Conservation (phyloP, 2,888 invertebrate genomes). For the Oscheius sp. region DNA sequence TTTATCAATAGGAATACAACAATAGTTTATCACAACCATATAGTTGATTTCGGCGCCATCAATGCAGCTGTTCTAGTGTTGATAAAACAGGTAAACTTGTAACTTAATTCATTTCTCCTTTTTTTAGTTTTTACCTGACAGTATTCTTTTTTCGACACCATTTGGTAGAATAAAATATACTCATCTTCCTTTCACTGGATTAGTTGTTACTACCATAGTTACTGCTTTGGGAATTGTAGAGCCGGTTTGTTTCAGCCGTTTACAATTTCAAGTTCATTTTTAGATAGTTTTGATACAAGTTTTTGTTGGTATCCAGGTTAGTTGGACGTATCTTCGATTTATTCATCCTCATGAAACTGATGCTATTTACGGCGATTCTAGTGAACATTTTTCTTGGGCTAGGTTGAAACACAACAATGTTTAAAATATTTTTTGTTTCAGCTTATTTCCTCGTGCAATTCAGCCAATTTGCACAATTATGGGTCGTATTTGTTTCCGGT, state of each 20-base stretch:
- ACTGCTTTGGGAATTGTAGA: slow-evolving; percentile 29
- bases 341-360: slow-evolving; percentile 55
- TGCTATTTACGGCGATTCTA: slow-evolving; percentile 60
- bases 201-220: slow-evolving; percentile 39
- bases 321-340: slow-evolving; percentile 68
- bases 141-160: slow-evolving; percentile 63
- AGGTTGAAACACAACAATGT: slow-evolving; percentile 40
- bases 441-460: slow-evolving; percentile 61
- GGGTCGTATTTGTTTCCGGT: slow-evolving; percentile 53
- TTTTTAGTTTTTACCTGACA: slow-evolving; percentile 65
- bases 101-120: neutral
- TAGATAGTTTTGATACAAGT: slow-evolving; percentile 45
- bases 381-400: slow-evolving; percentile 68
- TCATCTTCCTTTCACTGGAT: slow-evolving; percentile 59
- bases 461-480: slow-evolving; percentile 57
- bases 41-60: slow-evolving; percentile 48
- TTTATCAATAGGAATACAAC: slow-evolving; percentile 36
- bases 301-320: slow-evolving; percentile 60
- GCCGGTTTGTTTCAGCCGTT: slow-evolving; percentile 1
- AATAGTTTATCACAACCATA: slow-evolving; percentile 44
- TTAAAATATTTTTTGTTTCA: slow-evolving; percentile 30
- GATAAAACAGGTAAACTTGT: slow-evolving; percentile 61
- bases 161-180: slow-evolving; percentile 66
- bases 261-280: neutral
- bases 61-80: slow-evolving; percentile 61